Evolutionary conservation across 2,888 invertebrate species (phyloP).

Genomic region (Caenorhabditis sp.): DNA sequence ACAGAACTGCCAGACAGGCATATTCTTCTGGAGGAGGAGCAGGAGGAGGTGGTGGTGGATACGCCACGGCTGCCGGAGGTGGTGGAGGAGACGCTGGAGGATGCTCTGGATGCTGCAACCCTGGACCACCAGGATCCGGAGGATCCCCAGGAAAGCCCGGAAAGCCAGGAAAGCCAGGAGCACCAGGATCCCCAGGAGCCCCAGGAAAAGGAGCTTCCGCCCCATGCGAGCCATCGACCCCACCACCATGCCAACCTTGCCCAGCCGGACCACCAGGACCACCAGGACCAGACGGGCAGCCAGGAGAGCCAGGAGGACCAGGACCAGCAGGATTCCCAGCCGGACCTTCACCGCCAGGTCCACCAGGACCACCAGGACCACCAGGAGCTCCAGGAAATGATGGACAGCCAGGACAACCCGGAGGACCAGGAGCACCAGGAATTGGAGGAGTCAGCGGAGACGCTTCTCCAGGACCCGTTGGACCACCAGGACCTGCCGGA

Average conservation of each 20-base stretch:
- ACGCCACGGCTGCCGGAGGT: constrained; percentile 7
- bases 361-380: constrained; percentile 56
- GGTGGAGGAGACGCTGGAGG: constrained; percentile 41
- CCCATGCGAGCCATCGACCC: constrained; percentile 45
- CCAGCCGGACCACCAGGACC: constrained; percentile 69
- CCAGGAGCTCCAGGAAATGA: constrained; percentile 43
- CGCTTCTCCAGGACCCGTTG: constrained; percentile 31
- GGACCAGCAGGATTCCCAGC: constrained; percentile 45
- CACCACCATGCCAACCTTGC: constrained; percentile 59
- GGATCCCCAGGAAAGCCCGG: constrained; percentile 55
- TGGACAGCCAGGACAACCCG: constrained; percentile 49
- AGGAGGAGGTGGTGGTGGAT: constrained; percentile 16
- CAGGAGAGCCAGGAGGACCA: constrained; percentile 61
- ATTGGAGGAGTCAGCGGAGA: constrained; percentile 13
- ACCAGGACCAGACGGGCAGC: constrained; percentile 65
- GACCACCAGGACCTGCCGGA: constrained; percentile 66
- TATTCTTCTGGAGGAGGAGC: constrained; percentile 14
- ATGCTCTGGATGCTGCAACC: constrained; percentile 54
- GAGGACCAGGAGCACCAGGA: constrained; percentile 33
- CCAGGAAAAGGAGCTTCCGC: constrained; percentile 44
- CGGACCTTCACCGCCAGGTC: constrained; percentile 42
- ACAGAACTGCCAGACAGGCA: constrained; percentile 48
- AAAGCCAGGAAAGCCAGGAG: constrained; percentile 61
- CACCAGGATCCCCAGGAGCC: constrained; percentile 40
- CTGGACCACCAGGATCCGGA: constrained; percentile 55